These are phyloP conservation scores for Upupa epops DNA, from an alignment of 2,113 vertebrate species.

Conservation along the genomic window DNA sequence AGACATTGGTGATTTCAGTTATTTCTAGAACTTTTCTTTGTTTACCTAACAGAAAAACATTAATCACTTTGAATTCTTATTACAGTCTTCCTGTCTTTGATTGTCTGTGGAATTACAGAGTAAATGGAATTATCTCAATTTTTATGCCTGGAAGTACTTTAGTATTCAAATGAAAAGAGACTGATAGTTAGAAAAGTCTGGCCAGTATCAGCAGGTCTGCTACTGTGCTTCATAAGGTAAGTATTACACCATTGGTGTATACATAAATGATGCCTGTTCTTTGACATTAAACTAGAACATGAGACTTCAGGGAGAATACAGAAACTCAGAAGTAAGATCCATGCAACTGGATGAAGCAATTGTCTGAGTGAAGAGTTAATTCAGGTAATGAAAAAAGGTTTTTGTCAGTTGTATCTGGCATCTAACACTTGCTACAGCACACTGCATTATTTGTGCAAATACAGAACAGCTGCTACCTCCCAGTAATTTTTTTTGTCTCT, in stretches of 20 bases:
- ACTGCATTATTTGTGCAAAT: slow-evolving; percentile 31
- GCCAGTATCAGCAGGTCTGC: background rate
- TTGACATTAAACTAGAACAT: background rate
- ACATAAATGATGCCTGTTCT: background rate
- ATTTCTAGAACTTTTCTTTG: background rate
- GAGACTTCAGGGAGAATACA: background rate
- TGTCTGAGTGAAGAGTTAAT: slow-evolving; percentile 31
- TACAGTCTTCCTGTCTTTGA: background rate
- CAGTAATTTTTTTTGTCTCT: background rate
- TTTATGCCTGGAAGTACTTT: background rate
- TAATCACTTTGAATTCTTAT: background rate
- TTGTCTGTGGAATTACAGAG: background rate
- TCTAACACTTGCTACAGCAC: slow-evolving; percentile 12
- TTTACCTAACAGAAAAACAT: background rate
- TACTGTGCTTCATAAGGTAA: background rate
- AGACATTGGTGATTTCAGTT: background rate
- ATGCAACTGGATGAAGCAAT: background rate
- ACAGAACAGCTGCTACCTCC: background rate
- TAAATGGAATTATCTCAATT: background rate
- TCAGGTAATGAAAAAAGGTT: background rate
- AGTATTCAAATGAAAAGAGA: background rate
- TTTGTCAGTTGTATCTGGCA: background rate
- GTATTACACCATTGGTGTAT: background rate
- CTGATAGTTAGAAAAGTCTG: background rate
- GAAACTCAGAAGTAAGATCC: slow-evolving; percentile 2